Conservation (phyloP, 2,888 invertebrate genomes). For the Trissonchulus latispiculum region DNA sequence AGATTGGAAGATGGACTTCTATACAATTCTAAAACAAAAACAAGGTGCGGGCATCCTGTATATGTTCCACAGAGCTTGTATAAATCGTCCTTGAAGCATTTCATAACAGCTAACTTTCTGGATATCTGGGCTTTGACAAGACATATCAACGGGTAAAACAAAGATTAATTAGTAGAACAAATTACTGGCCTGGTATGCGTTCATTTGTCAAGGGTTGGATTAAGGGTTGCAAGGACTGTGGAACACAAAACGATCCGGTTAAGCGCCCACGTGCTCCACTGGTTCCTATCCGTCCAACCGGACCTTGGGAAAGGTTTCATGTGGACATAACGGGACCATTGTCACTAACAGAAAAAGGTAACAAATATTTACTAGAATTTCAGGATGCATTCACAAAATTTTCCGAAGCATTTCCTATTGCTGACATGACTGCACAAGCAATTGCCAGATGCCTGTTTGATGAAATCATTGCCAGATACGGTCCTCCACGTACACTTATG, state of each 20-base stretch:
- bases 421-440: neutral
- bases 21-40: neutral
- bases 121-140: conserved; percentile 23
- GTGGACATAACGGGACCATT: conserved; percentile 24
- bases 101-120: conserved; percentile 26
- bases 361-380: conserved; percentile 25
- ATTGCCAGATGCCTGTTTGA: conserved; percentile 10
- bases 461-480: conserved; percentile 18
- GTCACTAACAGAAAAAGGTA: conserved; percentile 12
- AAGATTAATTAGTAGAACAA: too few relatives aligned
- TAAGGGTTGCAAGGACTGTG: conserved; percentile 22
- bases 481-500: conserved; percentile 23
- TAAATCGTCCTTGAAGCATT: conserved; percentile 22
- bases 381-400: conserved; percentile 23
- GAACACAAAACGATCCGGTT: neutral
- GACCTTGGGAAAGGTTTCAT: conserved; percentile 10
- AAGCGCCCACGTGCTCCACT: neutral
- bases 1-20: neutral
- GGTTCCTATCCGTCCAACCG: conserved; percentile 12
- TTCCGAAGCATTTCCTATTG: conserved; percentile 2
- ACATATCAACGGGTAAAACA: conserved; percentile 17
- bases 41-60: neutral
- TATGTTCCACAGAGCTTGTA: neutral
- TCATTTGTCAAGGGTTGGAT: conserved; percentile 21
- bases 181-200: conserved; percentile 25